Evolutionary conservation across 2,888 invertebrate species (phyloP).

Genomic region (Campoplex nolae): DNA sequence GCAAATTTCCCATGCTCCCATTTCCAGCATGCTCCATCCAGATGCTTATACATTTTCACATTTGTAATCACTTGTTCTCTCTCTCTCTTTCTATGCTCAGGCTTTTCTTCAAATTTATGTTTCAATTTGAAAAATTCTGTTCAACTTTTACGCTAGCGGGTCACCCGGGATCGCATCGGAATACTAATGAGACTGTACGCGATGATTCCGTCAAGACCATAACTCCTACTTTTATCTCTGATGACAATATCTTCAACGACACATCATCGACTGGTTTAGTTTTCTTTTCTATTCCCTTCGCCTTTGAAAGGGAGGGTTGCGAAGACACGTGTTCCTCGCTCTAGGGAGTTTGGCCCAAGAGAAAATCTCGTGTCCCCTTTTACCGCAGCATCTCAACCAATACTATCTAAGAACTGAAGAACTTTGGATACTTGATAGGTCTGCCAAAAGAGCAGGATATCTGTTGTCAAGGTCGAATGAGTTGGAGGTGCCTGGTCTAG

Average conservation of each 20-base stretch:
- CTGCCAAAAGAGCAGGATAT: conserved; percentile 28
- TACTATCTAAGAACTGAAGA: background rate
- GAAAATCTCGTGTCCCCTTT: conserved; percentile 6
- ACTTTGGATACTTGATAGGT: conserved; percentile 21
- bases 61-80: background rate
- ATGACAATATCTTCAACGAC: background rate
- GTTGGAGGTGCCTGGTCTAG: conserved; percentile 61
- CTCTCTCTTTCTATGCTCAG: background rate
- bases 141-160: background rate
- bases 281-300: background rate
- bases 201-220: background rate
- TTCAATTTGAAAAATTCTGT: background rate
- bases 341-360: background rate
- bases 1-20: background rate
- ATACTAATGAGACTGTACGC: background rate
- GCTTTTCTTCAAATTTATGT: background rate
- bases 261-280: background rate
- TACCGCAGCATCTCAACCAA: background rate
- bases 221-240: background rate
- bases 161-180: background rate
- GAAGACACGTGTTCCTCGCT: background rate
- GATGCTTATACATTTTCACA: background rate
- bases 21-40: background rate
- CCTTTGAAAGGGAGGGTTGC: background rate
- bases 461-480: conserved; percentile 49